phyloP scores from a whole-genome alignment of 2,113 vertebrate species.

The Enhydra lutris region DNA sequence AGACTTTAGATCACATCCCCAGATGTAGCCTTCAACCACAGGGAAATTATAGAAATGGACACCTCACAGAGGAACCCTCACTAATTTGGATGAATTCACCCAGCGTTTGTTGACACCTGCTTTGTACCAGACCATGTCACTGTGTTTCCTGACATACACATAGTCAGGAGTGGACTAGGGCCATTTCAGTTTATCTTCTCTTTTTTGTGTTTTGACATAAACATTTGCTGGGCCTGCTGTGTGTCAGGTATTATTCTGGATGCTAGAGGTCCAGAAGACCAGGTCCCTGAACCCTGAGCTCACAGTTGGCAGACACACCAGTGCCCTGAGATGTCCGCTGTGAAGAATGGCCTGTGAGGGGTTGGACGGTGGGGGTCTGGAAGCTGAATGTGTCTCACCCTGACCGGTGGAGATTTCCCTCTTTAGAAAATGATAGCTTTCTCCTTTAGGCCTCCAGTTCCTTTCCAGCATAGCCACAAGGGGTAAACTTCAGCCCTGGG shows the following conservation, averaged over 20 bases:
- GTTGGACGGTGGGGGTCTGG: background rate
- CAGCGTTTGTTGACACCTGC: too few species aligned
- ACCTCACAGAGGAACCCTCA: background rate
- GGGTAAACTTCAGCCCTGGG: background rate
- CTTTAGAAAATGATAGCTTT: background rate
- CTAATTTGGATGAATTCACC: background rate
- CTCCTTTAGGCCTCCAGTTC: background rate
- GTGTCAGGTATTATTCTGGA: background rate
- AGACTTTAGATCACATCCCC: background rate
- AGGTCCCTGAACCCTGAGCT: rapidly evolving
- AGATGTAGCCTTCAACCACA: background rate
- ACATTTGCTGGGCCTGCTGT: background rate
- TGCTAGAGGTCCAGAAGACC: background rate
- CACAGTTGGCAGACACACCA: background rate
- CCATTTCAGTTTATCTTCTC: background rate
- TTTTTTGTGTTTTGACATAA: background rate
- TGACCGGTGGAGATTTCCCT: too few species aligned
- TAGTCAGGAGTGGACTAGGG: background rate
- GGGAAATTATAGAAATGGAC: background rate
- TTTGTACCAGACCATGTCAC: background rate
- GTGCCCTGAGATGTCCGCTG: background rate
- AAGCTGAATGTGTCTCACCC: too few species aligned
- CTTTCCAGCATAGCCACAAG: background rate
- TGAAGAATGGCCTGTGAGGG: background rate
- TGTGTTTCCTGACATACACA: background rate